phyloP scores from a whole-genome alignment of 2,797 vertebrate genomes.

The Phataginus tricuspis region DNA sequence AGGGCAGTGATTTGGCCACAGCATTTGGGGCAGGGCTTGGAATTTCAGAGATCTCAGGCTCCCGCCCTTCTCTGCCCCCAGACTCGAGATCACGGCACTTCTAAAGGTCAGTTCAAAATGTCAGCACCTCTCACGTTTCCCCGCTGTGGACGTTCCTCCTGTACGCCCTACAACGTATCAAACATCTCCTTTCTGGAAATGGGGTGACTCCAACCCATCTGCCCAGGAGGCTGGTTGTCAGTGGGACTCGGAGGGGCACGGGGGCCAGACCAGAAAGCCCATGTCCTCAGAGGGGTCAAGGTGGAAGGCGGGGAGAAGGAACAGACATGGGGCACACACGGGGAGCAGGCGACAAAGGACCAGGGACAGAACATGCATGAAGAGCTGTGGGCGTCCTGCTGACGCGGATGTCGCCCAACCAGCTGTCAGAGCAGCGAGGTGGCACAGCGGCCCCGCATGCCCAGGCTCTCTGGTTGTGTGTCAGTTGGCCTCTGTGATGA shows the following conservation, averaged over 20 bases:
- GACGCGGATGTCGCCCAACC: conserved; percentile 77
- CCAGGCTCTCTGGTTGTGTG: conserved; percentile 85
- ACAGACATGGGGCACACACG: conserved; percentile 48
- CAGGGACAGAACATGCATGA: conserved; percentile 84
- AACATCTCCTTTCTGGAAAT: neutral
- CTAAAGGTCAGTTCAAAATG: neutral
- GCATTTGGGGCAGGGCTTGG: neutral
- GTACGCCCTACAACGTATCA: neutral
- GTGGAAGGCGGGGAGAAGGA: neutral
- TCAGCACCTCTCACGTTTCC: neutral
- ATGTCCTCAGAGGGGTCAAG: conserved; percentile 50
- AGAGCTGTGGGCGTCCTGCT: conserved; percentile 71
- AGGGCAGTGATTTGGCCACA: neutral
- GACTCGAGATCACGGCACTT: neutral
- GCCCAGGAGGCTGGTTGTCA: conserved; percentile 51
- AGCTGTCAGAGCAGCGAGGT: conserved; percentile 71
- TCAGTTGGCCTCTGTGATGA: conserved; percentile 82
- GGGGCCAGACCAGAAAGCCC: conserved; percentile 11
- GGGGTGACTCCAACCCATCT: neutral
- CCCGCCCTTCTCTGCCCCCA: neutral
- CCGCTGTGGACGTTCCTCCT: neutral
- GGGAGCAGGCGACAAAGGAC: conserved; percentile 60
- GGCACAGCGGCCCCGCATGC: conserved; percentile 80
- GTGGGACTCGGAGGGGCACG: conserved; percentile 57
- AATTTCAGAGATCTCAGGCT: neutral